phyloP scores from a whole-genome alignment of 2,113 vertebrate species.

The Loxodonta africana region DNA sequence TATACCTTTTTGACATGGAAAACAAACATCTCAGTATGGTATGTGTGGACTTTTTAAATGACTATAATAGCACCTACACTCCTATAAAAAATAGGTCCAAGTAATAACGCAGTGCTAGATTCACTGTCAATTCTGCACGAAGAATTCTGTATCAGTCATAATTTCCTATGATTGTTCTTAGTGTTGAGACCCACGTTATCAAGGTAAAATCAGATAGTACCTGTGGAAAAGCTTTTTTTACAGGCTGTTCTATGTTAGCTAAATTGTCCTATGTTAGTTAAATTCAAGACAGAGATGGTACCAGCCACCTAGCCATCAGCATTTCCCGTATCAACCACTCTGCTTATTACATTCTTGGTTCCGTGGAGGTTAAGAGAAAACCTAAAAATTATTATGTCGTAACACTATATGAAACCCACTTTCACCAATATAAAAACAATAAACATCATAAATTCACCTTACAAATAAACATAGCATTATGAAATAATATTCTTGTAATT shows the following conservation, averaged over 20 bases:
- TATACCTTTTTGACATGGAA: constrained; percentile 7
- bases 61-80: constrained; percentile 8
- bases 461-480: neutral
- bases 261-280: neutral
- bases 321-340: neutral
- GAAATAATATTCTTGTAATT: constrained; percentile 47
- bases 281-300: constrained; percentile 28
- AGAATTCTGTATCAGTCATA: neutral
- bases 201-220: constrained; percentile 35
- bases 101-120: constrained; percentile 23
- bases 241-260: neutral
- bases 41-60: constrained; percentile 7
- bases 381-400: constrained; percentile 17
- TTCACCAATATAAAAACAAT: constrained; percentile 30
- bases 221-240: neutral
- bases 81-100: neutral
- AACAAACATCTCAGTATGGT: neutral
- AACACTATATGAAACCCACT: neutral
- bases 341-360: neutral
- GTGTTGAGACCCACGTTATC: neutral
- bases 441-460: constrained; percentile 41
- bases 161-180: constrained; percentile 19
- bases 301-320: neutral
- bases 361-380: neutral
- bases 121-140: neutral